Evolutionary conservation across 2,888 invertebrate species (phyloP), one percentile per base, ranked within the genome.

Genomic region (Troides aeacus): DNA sequence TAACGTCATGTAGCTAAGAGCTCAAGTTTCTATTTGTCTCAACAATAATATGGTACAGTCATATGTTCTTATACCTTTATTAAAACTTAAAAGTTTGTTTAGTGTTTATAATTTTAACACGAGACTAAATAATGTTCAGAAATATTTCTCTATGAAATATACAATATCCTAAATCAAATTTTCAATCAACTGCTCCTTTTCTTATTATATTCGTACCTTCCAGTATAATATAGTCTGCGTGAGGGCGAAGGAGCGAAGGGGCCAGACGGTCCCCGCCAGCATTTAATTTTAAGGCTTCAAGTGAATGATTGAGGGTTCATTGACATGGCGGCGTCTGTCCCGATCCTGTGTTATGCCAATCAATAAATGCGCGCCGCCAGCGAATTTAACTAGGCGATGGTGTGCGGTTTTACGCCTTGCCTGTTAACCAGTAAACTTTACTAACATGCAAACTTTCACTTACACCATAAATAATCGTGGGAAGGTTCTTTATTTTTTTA

Each of bases 301-400:
- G 62, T 71, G 71, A 72, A 74, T 77, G 75, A 77, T 77, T 76
- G 76, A 74, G 73, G 72, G 78, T 75, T 78, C 77, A 74, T 73
- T 73, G 77, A 76, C 77, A 73, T 72, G 72, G 67, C 76, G 70
- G 39, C 70, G 70, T 70, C 70, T 70, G 66, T 63, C 66, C 66
- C 70, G 63, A 70, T 66, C 70, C 66, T 57, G 42, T 53, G 66
- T 62, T 63, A 70, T 66, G 70, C 60, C 70, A 70, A 70, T 70
- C 70, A 64, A 70, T 70, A 70, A 66, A 53, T 64, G 66, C 70
- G 70, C 70, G 66, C 62, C 70, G 66, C 58, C 36, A 53, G 70
- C 24, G 64, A 61, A 64, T 64, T 69, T 50, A 24, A 66, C 69
- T 66, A 66, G 66, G 36, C 67, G 23, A 63, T 21, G 59, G 65